Percentiles rank a stretch among this genome's conserved stretches.
Conservation (phyloP, 2,113 vertebrate genomes). For the Planiliza haematocheilus region DNA sequence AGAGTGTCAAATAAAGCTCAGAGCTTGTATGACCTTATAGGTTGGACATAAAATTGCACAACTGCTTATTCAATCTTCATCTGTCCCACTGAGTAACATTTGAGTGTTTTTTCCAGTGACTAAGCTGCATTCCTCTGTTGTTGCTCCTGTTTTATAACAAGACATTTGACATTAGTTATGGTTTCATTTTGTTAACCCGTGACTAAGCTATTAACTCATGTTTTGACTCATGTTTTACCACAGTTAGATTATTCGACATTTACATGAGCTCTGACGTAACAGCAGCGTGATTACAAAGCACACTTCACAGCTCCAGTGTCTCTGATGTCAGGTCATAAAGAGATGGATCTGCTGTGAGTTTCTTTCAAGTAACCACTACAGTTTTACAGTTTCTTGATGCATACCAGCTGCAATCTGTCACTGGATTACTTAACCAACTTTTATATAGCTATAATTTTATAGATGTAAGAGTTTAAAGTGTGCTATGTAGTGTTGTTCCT, state of each 20-base stretch:
- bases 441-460: constrained; percentile 46
- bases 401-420: constrained; percentile 41
- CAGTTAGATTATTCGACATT: constrained; percentile 18
- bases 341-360: constrained; percentile 29
- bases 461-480: background rate
- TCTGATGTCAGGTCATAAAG: constrained; percentile 60
- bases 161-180: constrained; percentile 38
- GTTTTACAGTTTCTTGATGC: constrained; percentile 32
- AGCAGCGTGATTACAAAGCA: constrained; percentile 29
- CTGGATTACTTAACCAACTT: constrained; percentile 37
- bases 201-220: constrained; percentile 15
- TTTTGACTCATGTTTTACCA: constrained; percentile 30
- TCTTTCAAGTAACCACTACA: constrained; percentile 53
- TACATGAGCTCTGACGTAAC: constrained; percentile 9
- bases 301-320: constrained; percentile 41
- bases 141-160: constrained; percentile 23
- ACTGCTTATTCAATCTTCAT: constrained; percentile 7
- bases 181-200: constrained; percentile 32
- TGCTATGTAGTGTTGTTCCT: background rate
- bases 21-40: constrained; percentile 27
- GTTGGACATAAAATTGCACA: constrained; percentile 13
- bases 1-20: constrained; percentile 38
- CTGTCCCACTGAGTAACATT: background rate
- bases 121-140: constrained; percentile 13
- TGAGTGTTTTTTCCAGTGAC: constrained; percentile 13